Conservation (phyloP, 2,888 invertebrate genomes). For the Leptopterna dolabrata region DNA sequence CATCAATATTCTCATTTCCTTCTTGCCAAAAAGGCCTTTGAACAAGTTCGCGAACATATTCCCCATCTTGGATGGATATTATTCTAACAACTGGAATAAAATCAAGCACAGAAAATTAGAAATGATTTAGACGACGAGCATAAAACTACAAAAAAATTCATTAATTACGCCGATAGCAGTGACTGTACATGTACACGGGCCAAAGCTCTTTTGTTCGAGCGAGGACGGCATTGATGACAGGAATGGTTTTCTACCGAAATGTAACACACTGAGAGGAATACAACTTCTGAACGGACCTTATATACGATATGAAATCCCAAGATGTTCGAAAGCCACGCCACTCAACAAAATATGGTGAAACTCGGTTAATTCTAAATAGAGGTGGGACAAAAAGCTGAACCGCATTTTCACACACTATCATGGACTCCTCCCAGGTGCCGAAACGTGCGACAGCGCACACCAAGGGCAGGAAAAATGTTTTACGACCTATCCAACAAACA, state of each 20-base stretch:
- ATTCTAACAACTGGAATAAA: slow-evolving; percentile 44
- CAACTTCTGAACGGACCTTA: not conserved
- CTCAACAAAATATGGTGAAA: not conserved
- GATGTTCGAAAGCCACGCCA: not conserved
- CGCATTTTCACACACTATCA: slow-evolving; percentile 56
- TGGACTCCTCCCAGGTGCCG: slow-evolving; percentile 61
- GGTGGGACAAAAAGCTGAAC: slow-evolving; percentile 35
- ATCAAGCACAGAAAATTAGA: not conserved
- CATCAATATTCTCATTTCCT: slow-evolving; percentile 99
- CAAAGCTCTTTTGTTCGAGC: slow-evolving; percentile 41
- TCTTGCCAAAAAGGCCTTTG: slow-evolving; percentile 99
- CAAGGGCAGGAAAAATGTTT: not conserved
- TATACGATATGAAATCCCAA: not conserved
- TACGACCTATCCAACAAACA: not conserved
- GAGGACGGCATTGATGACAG: not conserved
- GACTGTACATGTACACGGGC: slow-evolving; percentile 21
- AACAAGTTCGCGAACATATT: slow-evolving; percentile 97
- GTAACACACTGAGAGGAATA: not conserved
- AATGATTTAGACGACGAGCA: not conserved
- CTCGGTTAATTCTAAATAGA: not conserved
- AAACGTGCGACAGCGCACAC: slow-evolving; percentile 40
- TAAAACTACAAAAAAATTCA: not conserved
- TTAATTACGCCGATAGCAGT: slow-evolving; percentile 30
- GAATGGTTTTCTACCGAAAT: not conserved
- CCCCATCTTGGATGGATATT: slow-evolving; percentile 81